Percentiles rank a stretch among this genome's conserved stretches.
phyloP scores from a whole-genome alignment of 2,113 vertebrate genomes.

The Fulica atra region DNA sequence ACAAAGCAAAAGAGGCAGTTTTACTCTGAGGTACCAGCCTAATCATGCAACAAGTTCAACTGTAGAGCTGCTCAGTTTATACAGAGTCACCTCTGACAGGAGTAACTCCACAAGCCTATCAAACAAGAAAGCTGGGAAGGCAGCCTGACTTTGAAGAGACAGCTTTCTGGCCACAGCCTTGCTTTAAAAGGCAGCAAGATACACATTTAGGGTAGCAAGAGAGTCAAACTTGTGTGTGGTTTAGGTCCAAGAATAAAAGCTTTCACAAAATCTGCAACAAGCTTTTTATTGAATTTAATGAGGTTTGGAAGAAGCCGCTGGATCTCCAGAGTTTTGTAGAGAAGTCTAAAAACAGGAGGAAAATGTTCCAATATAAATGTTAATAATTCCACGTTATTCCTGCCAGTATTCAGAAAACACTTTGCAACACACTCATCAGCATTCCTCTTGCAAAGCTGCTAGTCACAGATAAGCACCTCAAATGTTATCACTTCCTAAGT shows the following conservation, averaged over 20 bases:
- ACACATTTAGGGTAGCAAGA: background rate
- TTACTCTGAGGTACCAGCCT: background rate
- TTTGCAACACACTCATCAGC: background rate
- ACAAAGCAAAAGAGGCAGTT: background rate
- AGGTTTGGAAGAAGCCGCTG: constrained; percentile 6
- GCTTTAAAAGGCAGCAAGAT: constrained; percentile 1
- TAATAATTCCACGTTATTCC: background rate
- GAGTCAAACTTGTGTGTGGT: background rate
- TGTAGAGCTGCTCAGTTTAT: background rate
- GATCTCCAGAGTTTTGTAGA: background rate
- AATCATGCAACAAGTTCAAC: background rate
- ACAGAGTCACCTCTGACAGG: constrained; percentile 6
- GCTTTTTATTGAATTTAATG: constrained; percentile 20
- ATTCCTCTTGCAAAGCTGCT: constrained; percentile 50
- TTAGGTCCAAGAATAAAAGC: background rate
- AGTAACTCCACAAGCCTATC: background rate
- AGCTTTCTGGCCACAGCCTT: background rate
- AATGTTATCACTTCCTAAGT: constrained; percentile 52
- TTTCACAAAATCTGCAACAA: background rate
- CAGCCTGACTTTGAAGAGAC: background rate
- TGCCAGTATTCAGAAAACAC: background rate
- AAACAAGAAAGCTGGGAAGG: background rate
- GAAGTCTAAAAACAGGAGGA: background rate
- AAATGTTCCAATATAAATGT: background rate
- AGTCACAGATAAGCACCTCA: constrained; percentile 64